Evolutionary conservation across 1,140 invertebrate genomes (phyloP).

Genomic region (Pseudachorutes palmiensis): DNA sequence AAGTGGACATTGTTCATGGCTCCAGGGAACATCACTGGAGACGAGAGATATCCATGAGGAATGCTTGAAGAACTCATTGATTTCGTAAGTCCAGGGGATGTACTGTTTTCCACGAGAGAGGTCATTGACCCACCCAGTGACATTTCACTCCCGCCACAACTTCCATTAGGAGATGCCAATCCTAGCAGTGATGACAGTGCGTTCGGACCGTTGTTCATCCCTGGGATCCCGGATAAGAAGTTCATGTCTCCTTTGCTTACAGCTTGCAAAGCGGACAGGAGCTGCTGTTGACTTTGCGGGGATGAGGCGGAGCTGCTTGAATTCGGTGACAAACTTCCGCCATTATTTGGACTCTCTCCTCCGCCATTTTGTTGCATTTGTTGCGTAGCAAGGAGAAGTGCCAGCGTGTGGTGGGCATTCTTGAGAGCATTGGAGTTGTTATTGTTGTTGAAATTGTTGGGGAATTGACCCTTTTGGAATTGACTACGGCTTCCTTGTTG

Average conservation of each 20-base stretch:
- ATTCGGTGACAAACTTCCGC: slow-evolving; percentile 33
- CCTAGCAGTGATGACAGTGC: slow-evolving; percentile 32
- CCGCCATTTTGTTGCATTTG: slow-evolving; percentile 34
- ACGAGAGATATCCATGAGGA: slow-evolving; percentile 32
- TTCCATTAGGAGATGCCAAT: slow-evolving; percentile 18
- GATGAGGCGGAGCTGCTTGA: slow-evolving; percentile 5
- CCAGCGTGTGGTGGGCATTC: slow-evolving; percentile 41
- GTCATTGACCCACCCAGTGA: slow-evolving; percentile 17
- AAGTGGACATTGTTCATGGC: slow-evolving; percentile 12
- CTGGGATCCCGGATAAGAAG: slow-evolving; percentile 28
- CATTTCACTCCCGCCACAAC: slow-evolving; percentile 8
- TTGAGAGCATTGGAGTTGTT: slow-evolving; percentile 32
- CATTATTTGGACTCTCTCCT: slow-evolving; percentile 25
- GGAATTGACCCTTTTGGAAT: slow-evolving; percentile 22
- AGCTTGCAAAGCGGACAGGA: slow-evolving; percentile 40
- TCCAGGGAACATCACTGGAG: slow-evolving; percentile 20
- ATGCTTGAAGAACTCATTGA: slow-evolving; percentile 25
- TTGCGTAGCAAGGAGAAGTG: slow-evolving; percentile 42
- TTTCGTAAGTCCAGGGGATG: not conserved
- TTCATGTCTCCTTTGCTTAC: slow-evolving; percentile 37
- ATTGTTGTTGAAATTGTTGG: slow-evolving; percentile 16
- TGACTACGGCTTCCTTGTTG: slow-evolving; percentile 22
- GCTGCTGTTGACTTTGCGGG: slow-evolving; percentile 40
- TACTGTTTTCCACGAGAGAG: slow-evolving; percentile 11
- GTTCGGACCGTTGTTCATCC: slow-evolving; percentile 32